A percentile compares a stretch with the other conserved stretches of the same genome.
Evolutionary conservation across 53 echinoderm and acorn worm species (phyloP).

Genomic region (Antedon mediterranea): DNA sequence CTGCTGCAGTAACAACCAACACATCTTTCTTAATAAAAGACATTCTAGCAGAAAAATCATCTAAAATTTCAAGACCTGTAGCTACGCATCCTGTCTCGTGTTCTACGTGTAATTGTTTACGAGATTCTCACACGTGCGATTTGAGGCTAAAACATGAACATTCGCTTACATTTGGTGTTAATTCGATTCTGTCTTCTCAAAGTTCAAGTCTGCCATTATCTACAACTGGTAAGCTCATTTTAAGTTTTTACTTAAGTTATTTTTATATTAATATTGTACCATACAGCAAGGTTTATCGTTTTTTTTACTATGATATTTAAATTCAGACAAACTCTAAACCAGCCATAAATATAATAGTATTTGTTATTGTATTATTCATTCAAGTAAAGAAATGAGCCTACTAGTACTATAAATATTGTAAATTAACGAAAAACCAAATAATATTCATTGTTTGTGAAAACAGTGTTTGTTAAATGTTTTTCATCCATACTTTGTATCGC

Average conservation of each 20-base stretch:
- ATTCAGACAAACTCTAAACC: too few relatives aligned
- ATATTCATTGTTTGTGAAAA: too few relatives aligned
- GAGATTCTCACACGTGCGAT: slow-evolving; percentile 20
- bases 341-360: too few relatives aligned
- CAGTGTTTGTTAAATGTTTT: too few relatives aligned
- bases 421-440: too few relatives aligned
- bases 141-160: background rate
- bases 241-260: background rate
- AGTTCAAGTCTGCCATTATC: background rate
- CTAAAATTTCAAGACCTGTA: slow-evolving; percentile 63
- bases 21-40: slow-evolving; percentile 81
- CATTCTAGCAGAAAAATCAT: slow-evolving; percentile 53
- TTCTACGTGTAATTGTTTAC: slow-evolving; percentile 67
- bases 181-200: slow-evolving; percentile 32
- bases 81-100: slow-evolving; percentile 80
- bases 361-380: too few relatives aligned
- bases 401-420: too few relatives aligned
- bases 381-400: too few relatives aligned
- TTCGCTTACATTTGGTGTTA: slow-evolving; percentile 51
- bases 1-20: slow-evolving; percentile 20
- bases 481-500: too few relatives aligned
- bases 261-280: too few relatives aligned
- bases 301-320: too few relatives aligned
- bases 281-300: too few relatives aligned
- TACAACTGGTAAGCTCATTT: slow-evolving; percentile 29